These are phyloP conservation scores for Carassius gibelio DNA, from an alignment of 2,113 vertebrate genomes.

Conservation along the genomic window DNA sequence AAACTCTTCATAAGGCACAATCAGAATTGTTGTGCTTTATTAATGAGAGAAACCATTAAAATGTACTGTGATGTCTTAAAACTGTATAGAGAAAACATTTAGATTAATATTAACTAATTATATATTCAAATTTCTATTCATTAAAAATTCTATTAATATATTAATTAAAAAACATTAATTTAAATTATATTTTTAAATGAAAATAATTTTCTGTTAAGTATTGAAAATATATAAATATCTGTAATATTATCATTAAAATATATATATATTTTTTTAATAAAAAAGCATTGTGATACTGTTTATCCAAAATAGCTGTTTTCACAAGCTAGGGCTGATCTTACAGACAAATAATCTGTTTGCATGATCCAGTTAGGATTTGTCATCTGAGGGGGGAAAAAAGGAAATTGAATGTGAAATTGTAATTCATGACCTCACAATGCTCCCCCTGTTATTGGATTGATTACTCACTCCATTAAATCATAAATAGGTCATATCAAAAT, in stretches of 20 bases:
- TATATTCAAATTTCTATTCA: background rate
- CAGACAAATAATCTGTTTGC: background rate
- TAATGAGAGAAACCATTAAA: background rate
- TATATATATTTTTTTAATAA: too few species aligned
- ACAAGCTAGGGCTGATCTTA: background rate
- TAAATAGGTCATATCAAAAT: constrained; percentile 31
- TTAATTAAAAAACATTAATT: background rate
- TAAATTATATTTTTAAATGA: background rate
- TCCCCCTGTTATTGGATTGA: constrained; percentile 24
- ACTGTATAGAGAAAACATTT: background rate
- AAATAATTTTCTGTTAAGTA: too few species aligned
- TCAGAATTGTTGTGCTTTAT: background rate
- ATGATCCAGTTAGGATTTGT: background rate
- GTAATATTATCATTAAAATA: background rate
- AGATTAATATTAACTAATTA: background rate
- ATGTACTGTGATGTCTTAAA: background rate
- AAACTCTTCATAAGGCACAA: background rate
- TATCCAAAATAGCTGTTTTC: background rate
- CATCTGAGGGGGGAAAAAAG: background rate
- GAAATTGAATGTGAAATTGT: constrained; percentile 6
- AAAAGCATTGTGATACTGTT: background rate
- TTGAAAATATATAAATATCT: background rate
- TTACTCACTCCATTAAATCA: constrained; percentile 35
- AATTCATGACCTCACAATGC: constrained; percentile 20
- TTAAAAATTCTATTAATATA: background rate